Evolutionary conservation across 2,797 vertebrate genomes (phyloP), one percentile per base, ranked within the genome.

Genomic region (Poecilia gillii): DNA sequence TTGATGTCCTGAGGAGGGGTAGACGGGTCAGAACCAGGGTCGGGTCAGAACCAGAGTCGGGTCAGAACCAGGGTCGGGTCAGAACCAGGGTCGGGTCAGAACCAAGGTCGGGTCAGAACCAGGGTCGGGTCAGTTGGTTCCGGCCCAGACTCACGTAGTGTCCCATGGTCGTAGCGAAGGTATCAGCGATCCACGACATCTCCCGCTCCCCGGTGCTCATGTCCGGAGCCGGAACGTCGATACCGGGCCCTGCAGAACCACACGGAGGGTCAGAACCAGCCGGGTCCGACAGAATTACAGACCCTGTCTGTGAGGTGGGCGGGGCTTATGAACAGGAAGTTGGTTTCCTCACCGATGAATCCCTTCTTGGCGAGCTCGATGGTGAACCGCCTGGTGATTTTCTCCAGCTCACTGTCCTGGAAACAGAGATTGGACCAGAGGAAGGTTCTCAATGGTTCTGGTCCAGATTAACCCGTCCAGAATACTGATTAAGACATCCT

Each of bases 131-230:
- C 43, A 11, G 43, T 2, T 2, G 49, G 20, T 49, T 49, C 47
- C 47, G 57, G 1, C 5, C 23, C 39, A 6, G 23, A 82, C 86
- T 97, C 94, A 99, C 98, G 7, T 97, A 91, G 94, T 99, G 95
- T 71, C 98, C 98, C 96, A 99, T 97, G 82, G 97, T 98, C 92
- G 95, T 99, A 85, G 98, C 97, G 28, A 97, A 99, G 46, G 98
- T 99, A 91, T 99, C 98, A 0, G 98, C 98, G 71, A 99, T 99
- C 98, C 98, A 99, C 80, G 98, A 99, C 98, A 99, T 99, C 91
- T 99, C 98, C 76, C 98, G 94, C 93, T 99, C 98, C 0, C 98
- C 98, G 0, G 98, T 99, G 94, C 98, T 98, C 98, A 99, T 99
- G 90, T 99, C 98, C 0, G 98, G 98, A 84, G 98, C 98, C 45